Conservation (phyloP, 2,113 vertebrate genomes). For the Caranx melampygus region DNA sequence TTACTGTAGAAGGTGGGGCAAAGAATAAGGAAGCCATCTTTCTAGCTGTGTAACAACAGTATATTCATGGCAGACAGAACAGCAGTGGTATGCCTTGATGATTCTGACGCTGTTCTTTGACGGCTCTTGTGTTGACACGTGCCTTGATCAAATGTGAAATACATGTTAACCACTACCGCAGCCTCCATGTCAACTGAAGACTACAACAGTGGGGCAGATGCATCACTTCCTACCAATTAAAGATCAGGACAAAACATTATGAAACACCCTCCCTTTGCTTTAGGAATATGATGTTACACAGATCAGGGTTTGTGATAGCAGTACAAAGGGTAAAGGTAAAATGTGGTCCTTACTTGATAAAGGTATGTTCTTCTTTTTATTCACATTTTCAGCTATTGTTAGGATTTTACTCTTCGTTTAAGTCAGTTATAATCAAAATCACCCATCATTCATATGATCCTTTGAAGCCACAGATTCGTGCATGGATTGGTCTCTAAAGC, state of each 20-base stretch:
- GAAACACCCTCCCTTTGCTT: not conserved
- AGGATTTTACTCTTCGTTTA: not conserved
- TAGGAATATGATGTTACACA: not conserved
- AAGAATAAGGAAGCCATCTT: not conserved
- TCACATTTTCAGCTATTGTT: not conserved
- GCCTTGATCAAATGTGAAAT: not conserved
- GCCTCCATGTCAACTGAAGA: not conserved
- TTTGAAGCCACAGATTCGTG: slow-evolving; percentile 4
- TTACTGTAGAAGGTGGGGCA: not conserved
- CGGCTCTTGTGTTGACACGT: not conserved
- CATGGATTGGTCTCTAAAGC: not conserved
- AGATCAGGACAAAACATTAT: not conserved
- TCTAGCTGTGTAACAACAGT: not conserved
- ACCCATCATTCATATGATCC: not conserved
- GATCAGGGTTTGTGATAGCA: not conserved
- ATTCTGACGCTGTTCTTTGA: not conserved
- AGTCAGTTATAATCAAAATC: not conserved
- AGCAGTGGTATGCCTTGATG: not conserved
- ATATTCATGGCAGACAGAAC: not conserved
- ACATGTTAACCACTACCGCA: not conserved
- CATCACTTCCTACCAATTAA: not conserved
- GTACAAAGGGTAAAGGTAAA: not conserved
- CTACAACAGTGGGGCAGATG: not conserved
- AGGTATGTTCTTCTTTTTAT: not conserved
- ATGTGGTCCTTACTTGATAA: not conserved